Evolutionary conservation across 2,113 vertebrate genomes (phyloP).

Genomic region (Gasterosteus aculeatus): DNA sequence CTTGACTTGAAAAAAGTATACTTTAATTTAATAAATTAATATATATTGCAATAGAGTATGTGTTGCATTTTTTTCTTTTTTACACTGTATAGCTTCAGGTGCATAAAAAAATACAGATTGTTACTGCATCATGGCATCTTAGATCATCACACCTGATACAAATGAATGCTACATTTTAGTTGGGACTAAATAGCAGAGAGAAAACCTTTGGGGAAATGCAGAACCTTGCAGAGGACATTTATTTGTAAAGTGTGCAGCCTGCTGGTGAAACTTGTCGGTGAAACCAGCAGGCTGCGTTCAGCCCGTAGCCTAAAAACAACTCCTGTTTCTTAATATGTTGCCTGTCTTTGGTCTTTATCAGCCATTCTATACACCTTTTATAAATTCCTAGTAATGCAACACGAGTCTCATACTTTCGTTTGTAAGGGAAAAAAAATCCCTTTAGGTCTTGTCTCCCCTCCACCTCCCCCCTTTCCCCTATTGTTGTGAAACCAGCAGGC

Average conservation of each 20-base stretch:
- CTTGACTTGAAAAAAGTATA: neutral
- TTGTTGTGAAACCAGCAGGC: neutral
- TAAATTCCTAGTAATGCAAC: no score
- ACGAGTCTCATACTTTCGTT: no score
- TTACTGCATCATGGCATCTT: neutral
- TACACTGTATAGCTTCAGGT: conserved; percentile 13
- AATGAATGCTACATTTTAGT: neutral
- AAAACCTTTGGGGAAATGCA: neutral
- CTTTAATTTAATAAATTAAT: no score
- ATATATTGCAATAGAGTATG: neutral
- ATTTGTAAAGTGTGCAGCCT: conserved; percentile 44
- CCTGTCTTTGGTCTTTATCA: no score
- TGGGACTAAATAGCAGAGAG: neutral
- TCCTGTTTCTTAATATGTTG: no score
- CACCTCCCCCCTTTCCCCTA: no score
- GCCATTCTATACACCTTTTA: no score
- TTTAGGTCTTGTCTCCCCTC: no score
- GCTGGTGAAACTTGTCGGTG: conserved; percentile 30
- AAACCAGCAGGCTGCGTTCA: no score
- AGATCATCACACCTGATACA: neutral
- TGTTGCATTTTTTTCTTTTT: neutral
- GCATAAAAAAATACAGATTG: neutral
- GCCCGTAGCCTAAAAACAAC: no score
- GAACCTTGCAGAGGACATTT: neutral
- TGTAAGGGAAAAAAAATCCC: no score